Conservation (phyloP, 2,113 vertebrate species). For the Fulica atra region DNA sequence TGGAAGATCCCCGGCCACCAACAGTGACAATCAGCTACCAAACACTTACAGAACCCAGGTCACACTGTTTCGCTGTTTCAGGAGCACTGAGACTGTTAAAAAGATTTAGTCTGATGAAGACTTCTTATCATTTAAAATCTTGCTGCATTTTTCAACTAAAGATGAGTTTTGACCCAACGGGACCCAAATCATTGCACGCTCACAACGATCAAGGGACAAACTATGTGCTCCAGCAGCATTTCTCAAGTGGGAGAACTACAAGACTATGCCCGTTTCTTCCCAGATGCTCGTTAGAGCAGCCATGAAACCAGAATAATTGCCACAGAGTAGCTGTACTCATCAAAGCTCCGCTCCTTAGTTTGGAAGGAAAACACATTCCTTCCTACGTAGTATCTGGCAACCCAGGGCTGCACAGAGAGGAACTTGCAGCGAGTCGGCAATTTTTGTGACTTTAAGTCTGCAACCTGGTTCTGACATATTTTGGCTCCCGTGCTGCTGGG, state of each 20-base stretch:
- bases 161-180: neutral
- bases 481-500: neutral
- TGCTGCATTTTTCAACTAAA: neutral
- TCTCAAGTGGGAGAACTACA: neutral
- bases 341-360: neutral
- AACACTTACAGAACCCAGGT: neutral
- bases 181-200: neutral
- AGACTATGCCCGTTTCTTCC: neutral
- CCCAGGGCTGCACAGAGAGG: neutral
- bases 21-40: neutral
- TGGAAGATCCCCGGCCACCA: neutral
- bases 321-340: neutral
- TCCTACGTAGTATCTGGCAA: neutral
- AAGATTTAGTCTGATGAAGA: neutral
- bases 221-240: rapidly evolving
- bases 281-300: neutral
- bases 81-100: neutral
- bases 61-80: neutral
- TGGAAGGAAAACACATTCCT: neutral
- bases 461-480: neutral
- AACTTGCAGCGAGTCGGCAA: neutral
- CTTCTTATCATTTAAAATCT: neutral
- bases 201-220: neutral
- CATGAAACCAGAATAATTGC: neutral
- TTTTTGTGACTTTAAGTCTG: neutral